Evolutionary conservation across 1,140 invertebrate species (phyloP).

Genomic region (Micrasema minimum): DNA sequence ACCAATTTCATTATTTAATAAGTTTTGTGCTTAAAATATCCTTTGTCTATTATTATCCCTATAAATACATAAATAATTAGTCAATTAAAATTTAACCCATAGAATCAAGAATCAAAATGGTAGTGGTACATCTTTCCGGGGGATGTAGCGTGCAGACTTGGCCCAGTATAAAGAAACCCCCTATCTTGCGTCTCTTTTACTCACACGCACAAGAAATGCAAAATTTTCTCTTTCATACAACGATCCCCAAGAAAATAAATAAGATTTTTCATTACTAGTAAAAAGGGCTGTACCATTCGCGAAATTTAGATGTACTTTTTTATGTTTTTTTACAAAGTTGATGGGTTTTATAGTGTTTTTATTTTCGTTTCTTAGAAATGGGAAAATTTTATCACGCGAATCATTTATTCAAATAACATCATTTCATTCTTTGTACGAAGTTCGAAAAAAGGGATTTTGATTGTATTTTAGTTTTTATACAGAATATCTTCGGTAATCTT

Average conservation of each 20-base stretch:
- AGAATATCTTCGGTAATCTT: not conserved
- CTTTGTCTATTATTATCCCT: too few relatives aligned
- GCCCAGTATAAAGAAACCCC: constrained; percentile 14
- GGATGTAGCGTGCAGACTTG: constrained; percentile 34
- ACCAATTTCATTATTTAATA: too few relatives aligned
- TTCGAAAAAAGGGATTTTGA: not conserved
- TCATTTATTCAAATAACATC: constrained; percentile 29
- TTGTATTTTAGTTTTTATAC: not conserved
- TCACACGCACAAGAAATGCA: not conserved
- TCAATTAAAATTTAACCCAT: too few relatives aligned
- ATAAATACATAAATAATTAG: too few relatives aligned
- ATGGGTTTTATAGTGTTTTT: not conserved
- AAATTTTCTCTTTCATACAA: constrained; percentile 17
- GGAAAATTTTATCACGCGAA: constrained; percentile 27
- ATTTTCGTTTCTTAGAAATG: not conserved
- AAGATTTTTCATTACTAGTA: not conserved
- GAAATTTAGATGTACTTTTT: not conserved
- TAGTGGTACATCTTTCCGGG: too few relatives aligned
- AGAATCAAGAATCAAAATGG: too few relatives aligned
- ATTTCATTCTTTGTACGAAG: constrained; percentile 8
- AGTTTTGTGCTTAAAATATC: too few relatives aligned
- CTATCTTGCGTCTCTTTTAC: constrained; percentile 21
- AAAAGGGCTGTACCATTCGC: not conserved
- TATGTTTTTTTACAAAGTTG: not conserved
- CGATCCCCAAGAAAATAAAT: not conserved